A percentile compares a stretch with the other conserved stretches of the same genome.
These are phyloP conservation scores for Taurulus bubalis DNA, from an alignment of 2,113 vertebrate species.

Conservation along the genomic window DNA sequence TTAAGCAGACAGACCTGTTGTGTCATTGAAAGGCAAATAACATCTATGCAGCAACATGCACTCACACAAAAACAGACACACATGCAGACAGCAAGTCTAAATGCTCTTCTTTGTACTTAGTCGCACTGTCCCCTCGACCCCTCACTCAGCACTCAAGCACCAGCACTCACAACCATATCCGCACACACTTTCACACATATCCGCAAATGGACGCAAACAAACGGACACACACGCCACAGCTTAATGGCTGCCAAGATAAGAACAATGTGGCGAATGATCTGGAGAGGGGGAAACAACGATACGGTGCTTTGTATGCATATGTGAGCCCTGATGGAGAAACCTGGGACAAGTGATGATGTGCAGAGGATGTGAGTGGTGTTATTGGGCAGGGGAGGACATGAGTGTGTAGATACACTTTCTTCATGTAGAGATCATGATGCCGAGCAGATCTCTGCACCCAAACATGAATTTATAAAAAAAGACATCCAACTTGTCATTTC, in stretches of 20 bases:
- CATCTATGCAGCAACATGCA: background rate
- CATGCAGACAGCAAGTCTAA: background rate
- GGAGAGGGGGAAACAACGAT: slow-evolving; percentile 42
- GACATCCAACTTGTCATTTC: background rate
- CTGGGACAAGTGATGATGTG: slow-evolving; percentile 23
- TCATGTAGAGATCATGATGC: background rate
- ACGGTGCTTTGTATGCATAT: slow-evolving; percentile 17
- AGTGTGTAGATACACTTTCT: background rate
- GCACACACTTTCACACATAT: slow-evolving; percentile 76
- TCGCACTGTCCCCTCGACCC: slow-evolving; percentile 21
- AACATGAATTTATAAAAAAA: background rate
- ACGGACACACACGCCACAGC: slow-evolving; percentile 60
- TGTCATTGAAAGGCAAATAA: slow-evolving; percentile 17
- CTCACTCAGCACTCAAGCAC: slow-evolving; percentile 66
- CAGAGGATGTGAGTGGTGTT: background rate
- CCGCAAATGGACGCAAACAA: slow-evolving; percentile 64
- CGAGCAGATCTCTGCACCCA: background rate
- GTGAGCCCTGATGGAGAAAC: slow-evolving; percentile 30
- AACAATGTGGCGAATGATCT: slow-evolving; percentile 71
- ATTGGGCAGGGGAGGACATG: background rate
- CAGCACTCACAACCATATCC: slow-evolving; percentile 74
- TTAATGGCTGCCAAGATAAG: slow-evolving; percentile 73
- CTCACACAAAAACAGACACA: slow-evolving; percentile 7
- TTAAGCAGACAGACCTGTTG: slow-evolving; percentile 2
- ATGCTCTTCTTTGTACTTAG: slow-evolving; percentile 29